phyloP scores from a whole-genome alignment of 2,113 vertebrate species.

The Chloebia gouldiae region DNA sequence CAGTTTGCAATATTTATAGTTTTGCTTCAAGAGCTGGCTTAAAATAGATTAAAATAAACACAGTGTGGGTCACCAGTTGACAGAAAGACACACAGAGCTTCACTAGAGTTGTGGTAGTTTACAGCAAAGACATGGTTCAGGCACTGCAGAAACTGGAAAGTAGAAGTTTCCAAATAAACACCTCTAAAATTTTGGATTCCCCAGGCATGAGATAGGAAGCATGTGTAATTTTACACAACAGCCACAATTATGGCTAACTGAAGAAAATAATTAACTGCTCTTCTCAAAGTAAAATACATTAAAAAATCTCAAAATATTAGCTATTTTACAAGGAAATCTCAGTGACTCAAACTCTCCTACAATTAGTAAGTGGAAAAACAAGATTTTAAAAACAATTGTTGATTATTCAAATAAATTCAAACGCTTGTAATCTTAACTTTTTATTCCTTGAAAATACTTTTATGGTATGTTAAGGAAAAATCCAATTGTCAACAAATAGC shows the following conservation, averaged over 20 bases:
- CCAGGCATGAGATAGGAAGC: neutral
- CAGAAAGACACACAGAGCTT: neutral
- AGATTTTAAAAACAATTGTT: neutral
- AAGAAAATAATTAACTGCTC: neutral
- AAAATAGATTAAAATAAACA: neutral
- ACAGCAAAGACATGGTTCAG: neutral
- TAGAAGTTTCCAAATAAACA: neutral
- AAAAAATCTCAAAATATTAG: neutral
- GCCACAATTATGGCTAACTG: neutral
- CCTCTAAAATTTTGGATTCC: neutral
- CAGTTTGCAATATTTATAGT: neutral
- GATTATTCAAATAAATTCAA: neutral
- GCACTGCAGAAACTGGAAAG: neutral
- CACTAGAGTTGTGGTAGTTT: neutral
- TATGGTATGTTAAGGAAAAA: neutral
- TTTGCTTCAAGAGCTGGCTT: neutral
- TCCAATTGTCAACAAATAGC: neutral
- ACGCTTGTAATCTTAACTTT: neutral
- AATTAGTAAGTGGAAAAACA: neutral
- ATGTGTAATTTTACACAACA: neutral
- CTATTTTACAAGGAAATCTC: neutral
- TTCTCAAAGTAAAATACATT: neutral
- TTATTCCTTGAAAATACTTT: neutral
- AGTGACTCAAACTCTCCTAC: neutral
- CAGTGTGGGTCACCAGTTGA: neutral